Base-by-base conservation (phyloP, 2,888 invertebrate species). In the Macrophya annulata region DNA sequence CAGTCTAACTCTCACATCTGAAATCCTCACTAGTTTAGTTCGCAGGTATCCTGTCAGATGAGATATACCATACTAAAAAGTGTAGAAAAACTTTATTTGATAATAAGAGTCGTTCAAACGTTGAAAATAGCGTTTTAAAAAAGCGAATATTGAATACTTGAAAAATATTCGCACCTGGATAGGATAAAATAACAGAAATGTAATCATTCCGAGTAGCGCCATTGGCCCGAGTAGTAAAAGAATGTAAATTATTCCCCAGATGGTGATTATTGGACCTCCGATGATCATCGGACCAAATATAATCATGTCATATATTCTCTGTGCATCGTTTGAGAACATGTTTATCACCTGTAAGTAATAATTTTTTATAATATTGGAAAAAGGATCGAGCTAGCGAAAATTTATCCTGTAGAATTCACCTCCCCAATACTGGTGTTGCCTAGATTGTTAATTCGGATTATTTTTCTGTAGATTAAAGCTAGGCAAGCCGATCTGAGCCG, bases 291-390 rank as follows among this genome's bases (percentile, higher is more conserved):
- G 95, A 1, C 94, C 94, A 74, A 94, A 93, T 68, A 94, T 91
- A 43, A 94, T 93, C 81, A 94, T 94, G 86, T 95, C 95, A 88
- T 94, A 95, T 68, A 95, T 91, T 68, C 95, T 93, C 89, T 94
- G 94, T 51, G 95, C 94, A 88, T 96, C 95, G 88, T 94, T 95
- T 51, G 95, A 94, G 89, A 95, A 95, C 86, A 95, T 91, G 90
- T 95, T 95, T 79, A 95, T 94, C 45, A 95, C 88, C 95, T 96
- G 90, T 76, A 31, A 12, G 37, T 1, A 8, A 45, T 21, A 25
- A 25, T 45, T 15, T n/a, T 72, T 10, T 8, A 10, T 21, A 17
- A 43, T 10, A 45, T 74, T 45, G 4, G 10, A 8, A 17, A 68
- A 25, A 62, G 1, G 17, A 68, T 45, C 25, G 5, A 68, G 15